phyloP scores from a whole-genome alignment of 2,888 invertebrate genomes.

The Amiota mariae region DNA sequence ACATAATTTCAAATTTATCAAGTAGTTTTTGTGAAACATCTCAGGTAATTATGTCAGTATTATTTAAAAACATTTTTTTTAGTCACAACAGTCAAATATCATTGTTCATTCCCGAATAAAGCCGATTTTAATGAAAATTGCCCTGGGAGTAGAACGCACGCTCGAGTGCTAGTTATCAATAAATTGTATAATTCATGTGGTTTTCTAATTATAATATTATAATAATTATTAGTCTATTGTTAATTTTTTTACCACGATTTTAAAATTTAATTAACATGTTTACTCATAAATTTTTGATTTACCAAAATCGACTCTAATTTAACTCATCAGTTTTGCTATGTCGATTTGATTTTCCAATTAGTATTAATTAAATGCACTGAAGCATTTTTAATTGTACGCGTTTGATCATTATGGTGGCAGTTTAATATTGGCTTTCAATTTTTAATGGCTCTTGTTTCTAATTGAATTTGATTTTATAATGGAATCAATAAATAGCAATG shows the following conservation, averaged over 20 bases:
- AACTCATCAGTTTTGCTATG: not conserved
- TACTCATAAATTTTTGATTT: slow-evolving; percentile 60
- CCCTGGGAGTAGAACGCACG: too few relatives aligned
- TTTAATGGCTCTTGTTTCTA: slow-evolving; percentile 13
- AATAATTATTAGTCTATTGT: not conserved
- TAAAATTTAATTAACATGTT: slow-evolving; percentile 62
- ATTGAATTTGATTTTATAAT: not conserved
- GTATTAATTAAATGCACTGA: slow-evolving; percentile 64
- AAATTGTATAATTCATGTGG: too few relatives aligned
- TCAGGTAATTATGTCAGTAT: too few relatives aligned
- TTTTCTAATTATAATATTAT: too few relatives aligned
- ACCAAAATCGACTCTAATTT: slow-evolving; percentile 15
- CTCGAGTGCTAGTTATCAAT: too few relatives aligned
- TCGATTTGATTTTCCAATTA: slow-evolving; percentile 48
- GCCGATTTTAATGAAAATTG: too few relatives aligned
- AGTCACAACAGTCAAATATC: too few relatives aligned
- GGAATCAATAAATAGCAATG: not conserved
- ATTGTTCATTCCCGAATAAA: too few relatives aligned
- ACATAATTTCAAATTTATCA: too few relatives aligned
- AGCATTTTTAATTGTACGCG: slow-evolving; percentile 64
- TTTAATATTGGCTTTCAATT: slow-evolving; percentile 6
- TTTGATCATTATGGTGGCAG: slow-evolving; percentile 41
- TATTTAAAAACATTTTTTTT: too few relatives aligned
- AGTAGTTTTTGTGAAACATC: too few relatives aligned
- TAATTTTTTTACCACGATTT: slow-evolving; percentile 34